Evolutionary conservation across 2,888 invertebrate species (phyloP).

Genomic region (Melanophora roralis): DNA sequence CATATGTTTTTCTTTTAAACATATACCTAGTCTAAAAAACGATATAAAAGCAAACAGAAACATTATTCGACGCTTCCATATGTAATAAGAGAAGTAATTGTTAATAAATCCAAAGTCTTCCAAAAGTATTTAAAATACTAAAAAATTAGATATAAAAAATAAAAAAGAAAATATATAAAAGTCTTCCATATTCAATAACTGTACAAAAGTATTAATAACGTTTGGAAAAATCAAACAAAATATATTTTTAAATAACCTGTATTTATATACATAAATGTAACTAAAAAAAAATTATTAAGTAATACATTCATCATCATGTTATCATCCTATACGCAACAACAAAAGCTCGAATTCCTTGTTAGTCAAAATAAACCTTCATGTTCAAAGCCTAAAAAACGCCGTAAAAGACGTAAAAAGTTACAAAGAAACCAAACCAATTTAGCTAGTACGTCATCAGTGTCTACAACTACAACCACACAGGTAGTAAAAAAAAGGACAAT

Average conservation of each 20-base stretch:
- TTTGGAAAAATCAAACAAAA: too few relatives aligned
- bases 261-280: too few relatives aligned
- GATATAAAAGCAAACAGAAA: neutral
- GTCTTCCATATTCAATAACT: neutral
- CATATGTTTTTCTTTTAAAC: too few relatives aligned
- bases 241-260: too few relatives aligned
- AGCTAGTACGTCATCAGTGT: conserved; percentile 27
- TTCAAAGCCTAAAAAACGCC: conserved; percentile 59
- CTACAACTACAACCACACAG: conserved; percentile 48
- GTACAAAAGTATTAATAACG: too few relatives aligned
- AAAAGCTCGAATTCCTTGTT: conserved; percentile 21
- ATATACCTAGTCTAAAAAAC: neutral
- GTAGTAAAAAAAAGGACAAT: conserved; percentile 63
- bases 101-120: conserved; percentile 28
- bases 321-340: conserved; percentile 65
- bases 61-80: conserved; percentile 69
- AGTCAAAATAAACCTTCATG: neutral
- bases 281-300: neutral
- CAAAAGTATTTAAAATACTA: conserved; percentile 35
- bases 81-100: conserved; percentile 21
- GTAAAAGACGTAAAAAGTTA: conserved; percentile 61
- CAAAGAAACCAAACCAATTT: conserved; percentile 57
- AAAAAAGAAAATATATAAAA: neutral
- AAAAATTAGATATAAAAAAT: neutral
- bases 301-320: conserved; percentile 64